phyloP scores from a whole-genome alignment of 1,140 invertebrate genomes.

The Drosophila ironensis region DNA sequence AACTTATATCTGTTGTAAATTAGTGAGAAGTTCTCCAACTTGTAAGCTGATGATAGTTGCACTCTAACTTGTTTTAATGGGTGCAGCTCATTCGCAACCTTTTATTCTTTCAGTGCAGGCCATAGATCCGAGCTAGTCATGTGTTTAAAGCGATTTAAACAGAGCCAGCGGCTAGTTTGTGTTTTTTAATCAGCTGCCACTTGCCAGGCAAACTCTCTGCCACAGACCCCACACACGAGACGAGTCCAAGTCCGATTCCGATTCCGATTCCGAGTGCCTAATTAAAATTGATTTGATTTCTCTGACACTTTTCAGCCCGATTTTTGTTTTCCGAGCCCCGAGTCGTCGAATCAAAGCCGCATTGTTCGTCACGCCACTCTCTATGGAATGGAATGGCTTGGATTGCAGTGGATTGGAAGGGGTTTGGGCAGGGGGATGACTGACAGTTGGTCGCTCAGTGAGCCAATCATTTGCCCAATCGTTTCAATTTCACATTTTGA shows the following conservation, averaged over 20 bases:
- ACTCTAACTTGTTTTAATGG: background rate
- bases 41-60: background rate
- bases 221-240: conserved; percentile 46
- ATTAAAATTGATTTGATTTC: conserved; percentile 81
- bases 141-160: conserved; percentile 59
- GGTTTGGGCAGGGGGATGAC: conserved; percentile 1
- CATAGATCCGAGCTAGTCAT: conserved; percentile 18
- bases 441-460: conserved; percentile 35
- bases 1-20: too few species aligned
- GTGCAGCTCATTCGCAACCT: too few species aligned
- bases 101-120: conserved; percentile 13
- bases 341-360: conserved; percentile 67
- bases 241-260: too few species aligned
- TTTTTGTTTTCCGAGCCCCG: conserved; percentile 10
- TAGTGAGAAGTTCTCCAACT: too few species aligned
- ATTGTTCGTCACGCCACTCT: conserved; percentile 73
- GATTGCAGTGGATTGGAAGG: background rate
- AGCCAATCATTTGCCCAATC: conserved; percentile 65
- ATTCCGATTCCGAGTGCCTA: conserved; percentile 56
- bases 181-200: conserved; percentile 75
- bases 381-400: background rate
- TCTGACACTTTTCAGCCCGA: conserved; percentile 68
- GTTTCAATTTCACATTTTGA: conserved; percentile 80
- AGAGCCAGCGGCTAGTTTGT: conserved; percentile 59
- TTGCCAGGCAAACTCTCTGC: conserved; percentile 48